These are phyloP conservation scores for Alsophila aescularia DNA, from an alignment of 2,888 invertebrate species.

Conservation along the genomic window DNA sequence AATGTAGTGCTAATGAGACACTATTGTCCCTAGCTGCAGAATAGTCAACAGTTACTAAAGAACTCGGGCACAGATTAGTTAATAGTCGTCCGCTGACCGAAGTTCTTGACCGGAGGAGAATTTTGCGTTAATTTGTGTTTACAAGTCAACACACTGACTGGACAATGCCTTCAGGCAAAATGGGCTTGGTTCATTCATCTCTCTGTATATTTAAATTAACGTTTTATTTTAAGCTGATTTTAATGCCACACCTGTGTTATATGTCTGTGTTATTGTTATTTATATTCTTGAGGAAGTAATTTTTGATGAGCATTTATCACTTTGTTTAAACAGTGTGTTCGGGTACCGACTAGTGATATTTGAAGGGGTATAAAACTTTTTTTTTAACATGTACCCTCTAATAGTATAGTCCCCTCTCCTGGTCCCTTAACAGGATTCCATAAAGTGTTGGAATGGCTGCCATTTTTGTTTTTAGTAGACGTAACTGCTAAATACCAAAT, in stretches of 20 bases:
- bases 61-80: background rate
- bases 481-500: too few relatives aligned
- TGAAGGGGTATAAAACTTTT: too few relatives aligned
- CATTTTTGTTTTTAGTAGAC: too few relatives aligned
- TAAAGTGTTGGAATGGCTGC: too few relatives aligned
- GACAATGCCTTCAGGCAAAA: constrained; percentile 2
- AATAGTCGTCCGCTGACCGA: constrained; percentile 30
- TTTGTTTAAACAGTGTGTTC: too few relatives aligned
- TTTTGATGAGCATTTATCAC: too few relatives aligned
- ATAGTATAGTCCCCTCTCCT: too few relatives aligned
- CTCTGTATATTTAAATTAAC: background rate
- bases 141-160: constrained; percentile 8
- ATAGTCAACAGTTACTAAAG: constrained; percentile 5
- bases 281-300: background rate
- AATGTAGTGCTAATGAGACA: constrained; percentile 62
- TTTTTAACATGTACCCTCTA: too few relatives aligned
- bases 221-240: background rate
- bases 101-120: constrained; percentile 19
- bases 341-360: too few relatives aligned
- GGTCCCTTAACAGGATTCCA: too few relatives aligned
- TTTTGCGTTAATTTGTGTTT: constrained; percentile 24
- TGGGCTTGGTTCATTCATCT: constrained; percentile 2
- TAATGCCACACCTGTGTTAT: background rate
- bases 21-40: constrained; percentile 50
- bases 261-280: background rate